Conservation (phyloP, 2,113 vertebrate genomes). For the Spheniscus mendiculus region DNA sequence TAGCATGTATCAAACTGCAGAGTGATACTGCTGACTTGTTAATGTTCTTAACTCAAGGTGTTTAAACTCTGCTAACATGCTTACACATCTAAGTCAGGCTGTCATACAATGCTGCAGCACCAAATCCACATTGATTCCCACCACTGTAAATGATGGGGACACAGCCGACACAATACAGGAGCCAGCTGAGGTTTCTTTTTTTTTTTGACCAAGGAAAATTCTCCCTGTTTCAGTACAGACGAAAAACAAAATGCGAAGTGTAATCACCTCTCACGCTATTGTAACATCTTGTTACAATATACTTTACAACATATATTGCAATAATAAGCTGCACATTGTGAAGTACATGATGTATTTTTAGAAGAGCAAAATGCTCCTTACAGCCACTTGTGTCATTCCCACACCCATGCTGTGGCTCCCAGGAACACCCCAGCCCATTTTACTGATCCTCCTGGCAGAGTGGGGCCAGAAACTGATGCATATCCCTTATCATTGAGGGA, state of each 20-base stretch:
- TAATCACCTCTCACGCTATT: neutral
- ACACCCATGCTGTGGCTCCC: neutral
- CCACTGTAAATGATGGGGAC: fast-evolving
- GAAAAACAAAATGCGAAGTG: neutral
- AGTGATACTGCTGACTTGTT: neutral
- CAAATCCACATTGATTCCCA: neutral
- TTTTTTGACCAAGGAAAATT: neutral
- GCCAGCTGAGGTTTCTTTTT: no score
- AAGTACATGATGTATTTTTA: neutral
- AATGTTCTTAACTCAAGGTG: fast-evolving
- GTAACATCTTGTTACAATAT: no score
- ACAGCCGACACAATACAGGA: neutral
- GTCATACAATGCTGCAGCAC: neutral
- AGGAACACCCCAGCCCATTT: neutral
- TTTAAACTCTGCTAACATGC: no score
- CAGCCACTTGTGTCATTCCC: neutral
- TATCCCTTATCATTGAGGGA: no score
- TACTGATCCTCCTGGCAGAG: neutral
- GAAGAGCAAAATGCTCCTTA: neutral
- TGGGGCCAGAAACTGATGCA: neutral
- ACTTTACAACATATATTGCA: neutral
- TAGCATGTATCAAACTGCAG: neutral
- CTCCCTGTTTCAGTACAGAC: neutral
- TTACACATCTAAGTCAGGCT: neutral
- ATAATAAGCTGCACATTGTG: neutral